These are phyloP conservation scores for Andrena chrysosceles DNA, from an alignment of 2,888 invertebrate genomes.

Conservation along the genomic window DNA sequence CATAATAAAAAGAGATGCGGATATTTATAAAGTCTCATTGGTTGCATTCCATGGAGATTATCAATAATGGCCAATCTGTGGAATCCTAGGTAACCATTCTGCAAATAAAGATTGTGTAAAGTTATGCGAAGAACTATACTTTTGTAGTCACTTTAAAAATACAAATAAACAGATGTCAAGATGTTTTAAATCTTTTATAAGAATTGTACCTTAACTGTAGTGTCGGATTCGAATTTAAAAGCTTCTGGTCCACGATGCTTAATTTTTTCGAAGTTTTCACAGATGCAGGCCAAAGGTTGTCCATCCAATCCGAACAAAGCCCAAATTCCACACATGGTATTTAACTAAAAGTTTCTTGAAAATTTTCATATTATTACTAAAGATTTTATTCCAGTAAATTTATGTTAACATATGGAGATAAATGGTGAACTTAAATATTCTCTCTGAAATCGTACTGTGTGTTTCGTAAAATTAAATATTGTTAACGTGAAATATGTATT, in stretches of 20 bases:
- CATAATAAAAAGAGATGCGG: slow-evolving; percentile 89
- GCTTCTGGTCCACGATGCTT: slow-evolving; percentile 91
- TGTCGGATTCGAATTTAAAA: slow-evolving; percentile 90
- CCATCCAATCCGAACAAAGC: slow-evolving; percentile 89
- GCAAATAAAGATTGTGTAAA: slow-evolving; percentile 69
- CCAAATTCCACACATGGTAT: slow-evolving; percentile 92
- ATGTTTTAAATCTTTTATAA: not conserved
- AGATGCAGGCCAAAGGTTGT: slow-evolving; percentile 87
- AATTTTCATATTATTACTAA: too few species aligned
- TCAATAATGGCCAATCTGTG: slow-evolving; percentile 91
- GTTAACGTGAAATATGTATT: not conserved
- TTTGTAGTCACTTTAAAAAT: not conserved
- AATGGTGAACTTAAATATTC: not conserved
- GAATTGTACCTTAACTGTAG: slow-evolving; percentile 86
- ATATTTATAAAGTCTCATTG: slow-evolving; percentile 89
- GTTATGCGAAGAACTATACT: not conserved
- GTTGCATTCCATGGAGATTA: slow-evolving; percentile 91
- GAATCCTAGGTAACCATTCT: slow-evolving; percentile 89
- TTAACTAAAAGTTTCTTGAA: not conserved
- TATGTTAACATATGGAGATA: not conserved
- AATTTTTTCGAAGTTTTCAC: slow-evolving; percentile 88
- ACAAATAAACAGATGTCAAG: slow-evolving; percentile 6
- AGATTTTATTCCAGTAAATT: too few species aligned
- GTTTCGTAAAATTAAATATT: not conserved
- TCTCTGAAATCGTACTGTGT: too few species aligned